Evolutionary conservation across 2,113 vertebrate genomes (phyloP).

Genomic region (rat (Rattus norvegicus)): GRCr8 NC_086020.1:225920001-225920500

Average conservation of each 20-base stretch:
- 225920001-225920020: background rate
- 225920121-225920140: background rate
- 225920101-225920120: background rate
- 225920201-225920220: background rate
- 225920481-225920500: background rate
- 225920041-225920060: background rate
- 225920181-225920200: background rate
- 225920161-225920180: background rate
- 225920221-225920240: background rate
- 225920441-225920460: background rate
- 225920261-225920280: background rate
- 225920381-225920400: background rate
- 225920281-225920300: background rate
- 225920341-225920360: background rate
- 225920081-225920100: background rate
- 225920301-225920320: background rate
- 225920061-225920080: background rate
- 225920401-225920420: background rate
- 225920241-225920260: background rate
- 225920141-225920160: background rate
- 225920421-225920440: background rate
- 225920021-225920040: background rate
- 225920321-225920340: background rate
- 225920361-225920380: background rate
- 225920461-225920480: background rate